Base-by-base conservation (phyloP, 2,888 invertebrate species). In the Thymelicus acteon region DNA sequence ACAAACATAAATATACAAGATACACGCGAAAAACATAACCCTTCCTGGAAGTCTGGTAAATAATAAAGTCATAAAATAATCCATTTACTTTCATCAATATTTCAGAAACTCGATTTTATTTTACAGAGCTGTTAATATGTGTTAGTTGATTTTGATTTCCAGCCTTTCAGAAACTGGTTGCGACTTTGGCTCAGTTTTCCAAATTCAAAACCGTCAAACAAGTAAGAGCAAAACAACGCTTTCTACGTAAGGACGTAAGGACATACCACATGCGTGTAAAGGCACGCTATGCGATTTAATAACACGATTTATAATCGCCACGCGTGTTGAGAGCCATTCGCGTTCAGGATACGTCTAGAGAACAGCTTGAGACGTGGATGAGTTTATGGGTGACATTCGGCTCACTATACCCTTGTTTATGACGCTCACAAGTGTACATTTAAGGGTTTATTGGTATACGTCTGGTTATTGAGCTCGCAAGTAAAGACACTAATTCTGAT, bases 231-330 rank as follows among this genome's bases (percentile, higher is more conserved):
- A 44, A 60, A 60, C 15, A 13, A 13, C 52, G 3, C 15, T 19
- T 6, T 52, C 52, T 19, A 60, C 40, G 19, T 6, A 40, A 8
- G 19, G 44, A 8, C 19, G 5, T 31, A 31, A 2, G 31, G 31
- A 31, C 48, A 60, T 60, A n/a, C 60, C 19, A 12, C 49, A 49
- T 49, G 24, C n/a, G 31, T 60, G 62, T 49, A 62, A 49, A 62
- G 8, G 31, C n/a, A 62, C 13, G 48, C 62, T 37, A 48, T 13
- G 47, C n/a, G 48, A 49, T 37, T 49, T 62, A 48, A 62, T 62
- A 48, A 48, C 48, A 49, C 62, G 48, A 62, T 62, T 62, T 62
- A 62, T 62, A 62, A 62, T 62, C 62, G 48, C 48, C 24, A n/a
- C 13, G 62, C 62, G 62, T 48, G 48, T 31, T 37, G 15, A 10